Percentiles rank a stretch among this genome's conserved stretches.
These are phyloP conservation scores for Cygnus olor DNA, from an alignment of 2,797 vertebrate genomes.

Conservation along the genomic window DNA sequence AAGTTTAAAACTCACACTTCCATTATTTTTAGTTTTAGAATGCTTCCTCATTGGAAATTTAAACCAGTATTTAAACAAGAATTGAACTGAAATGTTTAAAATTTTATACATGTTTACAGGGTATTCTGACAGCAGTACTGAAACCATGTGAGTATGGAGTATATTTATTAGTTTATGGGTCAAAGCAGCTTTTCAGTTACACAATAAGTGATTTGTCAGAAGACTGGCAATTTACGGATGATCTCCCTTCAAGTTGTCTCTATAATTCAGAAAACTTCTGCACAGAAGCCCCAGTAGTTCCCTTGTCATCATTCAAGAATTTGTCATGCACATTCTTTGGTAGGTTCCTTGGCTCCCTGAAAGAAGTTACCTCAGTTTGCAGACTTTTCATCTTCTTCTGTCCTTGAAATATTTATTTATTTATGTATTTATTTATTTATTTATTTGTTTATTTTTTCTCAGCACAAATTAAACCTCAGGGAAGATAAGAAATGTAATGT, in stretches of 20 bases:
- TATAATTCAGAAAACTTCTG: not conserved
- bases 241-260: not conserved
- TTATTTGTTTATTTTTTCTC: not conserved
- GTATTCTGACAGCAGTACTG: not conserved
- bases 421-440: too few relatives aligned
- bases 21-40: not conserved
- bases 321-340: not conserved
- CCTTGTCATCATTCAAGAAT: not conserved
- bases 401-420: not conserved
- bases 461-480: not conserved
- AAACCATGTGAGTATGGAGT: not conserved
- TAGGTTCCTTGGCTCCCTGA: not conserved
- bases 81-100: not conserved
- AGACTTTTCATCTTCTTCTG: not conserved
- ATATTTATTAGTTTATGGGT: not conserved
- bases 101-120: not conserved
- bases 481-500: not conserved
- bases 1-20: not conserved
- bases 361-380: not conserved
- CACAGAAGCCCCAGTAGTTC: not conserved
- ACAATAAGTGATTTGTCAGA: slow-evolving; percentile 4
- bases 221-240: not conserved
- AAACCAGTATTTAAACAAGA: not conserved
- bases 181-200: not conserved
- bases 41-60: not conserved